phyloP scores from a whole-genome alignment of 1,140 invertebrate species.

The Antheraea pernyi region DNA sequence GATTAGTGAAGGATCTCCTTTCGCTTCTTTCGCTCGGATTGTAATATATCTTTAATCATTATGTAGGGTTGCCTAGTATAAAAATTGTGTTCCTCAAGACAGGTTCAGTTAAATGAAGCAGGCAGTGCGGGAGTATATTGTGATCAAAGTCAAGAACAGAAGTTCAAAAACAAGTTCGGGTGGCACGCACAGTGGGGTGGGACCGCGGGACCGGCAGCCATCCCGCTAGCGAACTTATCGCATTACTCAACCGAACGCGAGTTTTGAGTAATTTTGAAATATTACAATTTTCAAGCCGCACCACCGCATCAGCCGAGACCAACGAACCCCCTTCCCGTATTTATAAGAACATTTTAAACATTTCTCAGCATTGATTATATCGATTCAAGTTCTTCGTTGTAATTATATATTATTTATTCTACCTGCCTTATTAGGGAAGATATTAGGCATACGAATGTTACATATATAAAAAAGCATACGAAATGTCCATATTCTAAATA shows the following conservation, averaged over 20 bases:
- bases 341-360: background rate
- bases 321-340: slow-evolving; percentile 22
- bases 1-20: too few species aligned
- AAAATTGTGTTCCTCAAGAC: background rate
- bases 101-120: slow-evolving; percentile 38
- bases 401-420: too few species aligned
- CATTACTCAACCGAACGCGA: slow-evolving; percentile 76
- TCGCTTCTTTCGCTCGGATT: too few species aligned
- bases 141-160: slow-evolving; percentile 63
- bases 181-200: slow-evolving; percentile 55
- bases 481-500: too few species aligned
- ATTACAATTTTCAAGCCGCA: slow-evolving; percentile 73
- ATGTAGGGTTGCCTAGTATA: background rate
- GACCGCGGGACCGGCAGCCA: slow-evolving; percentile 16
- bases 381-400: too few species aligned
- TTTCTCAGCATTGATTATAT: background rate
- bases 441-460: too few species aligned
- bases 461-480: too few species aligned
- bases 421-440: too few species aligned
- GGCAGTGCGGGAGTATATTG: slow-evolving; percentile 56
- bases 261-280: slow-evolving; percentile 79
- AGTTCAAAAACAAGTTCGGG: slow-evolving; percentile 64
- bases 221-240: slow-evolving; percentile 63
- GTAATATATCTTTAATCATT: too few species aligned
- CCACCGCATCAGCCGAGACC: slow-evolving; percentile 46